These are phyloP conservation scores for Calliopum simillimum DNA, from an alignment of 2,888 invertebrate genomes.

Conservation along the genomic window DNA sequence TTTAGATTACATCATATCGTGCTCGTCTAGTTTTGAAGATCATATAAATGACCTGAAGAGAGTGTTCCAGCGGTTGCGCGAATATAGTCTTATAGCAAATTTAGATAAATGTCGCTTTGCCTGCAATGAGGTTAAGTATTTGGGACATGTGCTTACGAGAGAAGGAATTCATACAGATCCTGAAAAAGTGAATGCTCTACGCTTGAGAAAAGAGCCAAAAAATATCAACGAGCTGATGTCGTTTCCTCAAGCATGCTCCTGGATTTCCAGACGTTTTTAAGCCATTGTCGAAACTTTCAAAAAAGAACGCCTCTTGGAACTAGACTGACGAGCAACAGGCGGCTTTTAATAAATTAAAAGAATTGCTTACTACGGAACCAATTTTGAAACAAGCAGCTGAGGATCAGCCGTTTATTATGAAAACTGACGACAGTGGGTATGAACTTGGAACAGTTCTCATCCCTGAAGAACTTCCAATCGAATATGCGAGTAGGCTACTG, in stretches of 20 bases:
- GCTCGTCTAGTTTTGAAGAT: slow-evolving; percentile 48
- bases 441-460: slow-evolving; percentile 40
- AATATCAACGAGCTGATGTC: slow-evolving; percentile 48
- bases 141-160: slow-evolving; percentile 43
- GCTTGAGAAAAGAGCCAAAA: slow-evolving; percentile 35
- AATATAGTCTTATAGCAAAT: slow-evolving; percentile 42
- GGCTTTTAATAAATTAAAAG: slow-evolving; percentile 10
- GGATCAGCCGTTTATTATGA: slow-evolving; percentile 28
- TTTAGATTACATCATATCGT: slow-evolving; percentile 52
- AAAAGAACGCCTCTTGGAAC: slow-evolving; percentile 27
- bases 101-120: slow-evolving; percentile 47
- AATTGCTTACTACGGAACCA: slow-evolving; percentile 18
- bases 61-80: slow-evolving; percentile 25
- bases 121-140: slow-evolving; percentile 33
- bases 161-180: slow-evolving; percentile 44
- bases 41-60: slow-evolving; percentile 37
- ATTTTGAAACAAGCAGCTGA: slow-evolving; percentile 27
- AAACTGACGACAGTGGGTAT: slow-evolving; percentile 42
- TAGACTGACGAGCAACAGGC: slow-evolving; percentile 21
- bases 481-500: slow-evolving; percentile 52
- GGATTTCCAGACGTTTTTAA: slow-evolving; percentile 49
- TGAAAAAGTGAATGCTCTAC: slow-evolving; percentile 37
- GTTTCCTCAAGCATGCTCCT: slow-evolving; percentile 52
- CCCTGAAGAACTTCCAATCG: slow-evolving; percentile 46
- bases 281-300: slow-evolving; percentile 46